These are phyloP conservation scores for Drosophila melanica DNA, from an alignment of 1,140 invertebrate species.

Conservation along the genomic window DNA sequence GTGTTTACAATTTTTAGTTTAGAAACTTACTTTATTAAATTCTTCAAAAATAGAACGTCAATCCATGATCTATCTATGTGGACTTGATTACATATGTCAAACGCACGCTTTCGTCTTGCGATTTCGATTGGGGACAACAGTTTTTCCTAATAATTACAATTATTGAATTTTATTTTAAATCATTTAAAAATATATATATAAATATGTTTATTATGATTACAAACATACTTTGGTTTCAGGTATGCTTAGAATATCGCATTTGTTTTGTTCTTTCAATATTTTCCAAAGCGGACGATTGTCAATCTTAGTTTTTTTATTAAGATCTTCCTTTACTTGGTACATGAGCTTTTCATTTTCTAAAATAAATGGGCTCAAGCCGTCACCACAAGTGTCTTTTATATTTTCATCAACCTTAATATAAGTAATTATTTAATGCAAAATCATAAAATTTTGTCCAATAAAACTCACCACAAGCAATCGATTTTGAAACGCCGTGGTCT, in stretches of 20 bases:
- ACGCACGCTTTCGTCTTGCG: conserved; percentile 60
- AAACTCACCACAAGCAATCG: conserved; percentile 61
- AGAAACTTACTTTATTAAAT: conserved; percentile 44
- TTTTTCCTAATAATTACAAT: conserved; percentile 42
- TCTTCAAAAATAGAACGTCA: conserved; percentile 70
- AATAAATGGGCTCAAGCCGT: conserved; percentile 60
- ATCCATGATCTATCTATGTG: conserved; percentile 71
- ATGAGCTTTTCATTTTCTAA: conserved; percentile 52
- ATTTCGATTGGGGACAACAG: conserved; percentile 65
- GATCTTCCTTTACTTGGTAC: conserved; percentile 28
- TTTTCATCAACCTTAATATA: conserved; percentile 60
- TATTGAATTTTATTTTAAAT: not conserved
- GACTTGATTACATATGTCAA: conserved; percentile 71
- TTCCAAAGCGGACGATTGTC: conserved; percentile 73
- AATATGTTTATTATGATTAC: no score
- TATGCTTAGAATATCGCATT: conserved; percentile 77
- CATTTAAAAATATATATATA: not conserved
- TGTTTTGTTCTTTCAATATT: conserved; percentile 57
- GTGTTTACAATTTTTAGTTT: not conserved
- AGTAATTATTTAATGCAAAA: not conserved
- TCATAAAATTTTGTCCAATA: not conserved
- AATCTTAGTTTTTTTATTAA: conserved; percentile 13
- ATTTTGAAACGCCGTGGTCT: conserved; percentile 54
- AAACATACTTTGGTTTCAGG: conserved; percentile 54
- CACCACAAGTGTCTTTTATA: conserved; percentile 64